Base-by-base conservation (phyloP, 2,113 vertebrate genomes). In the Rhynchomys soricoides region DNA sequence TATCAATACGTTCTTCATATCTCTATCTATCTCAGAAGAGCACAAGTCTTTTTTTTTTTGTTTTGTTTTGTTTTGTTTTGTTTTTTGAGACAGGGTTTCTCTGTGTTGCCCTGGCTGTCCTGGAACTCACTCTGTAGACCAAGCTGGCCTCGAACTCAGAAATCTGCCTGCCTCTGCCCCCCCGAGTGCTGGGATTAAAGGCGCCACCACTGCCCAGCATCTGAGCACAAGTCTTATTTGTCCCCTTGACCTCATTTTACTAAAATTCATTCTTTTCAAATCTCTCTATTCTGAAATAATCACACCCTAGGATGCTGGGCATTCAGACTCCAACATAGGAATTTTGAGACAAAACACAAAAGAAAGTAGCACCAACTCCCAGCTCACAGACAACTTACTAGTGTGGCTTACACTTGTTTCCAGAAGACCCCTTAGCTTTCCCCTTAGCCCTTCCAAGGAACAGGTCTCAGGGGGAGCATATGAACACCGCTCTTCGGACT, bases 321-420 rank as follows among this genome's bases (percentile, higher is more conserved):
- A 19, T 91, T 52, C 21, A 70, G 34, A 52, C 66, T 70, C 48
- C 48, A 26, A n/a, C 43, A n/a, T 1, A 50, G 64, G 55, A 91
- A 93, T 85, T 93, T 43, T 70, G 29, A 85, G 50, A 75, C 24
- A 73, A 81, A 95, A 91, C 31, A 2, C 37, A 92, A 81, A 95
- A 37, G n/a, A 64, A 91, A 83, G 57, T 7, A 74, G 2, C 50
- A 59, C 62, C 55, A 52, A 40, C 45, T 94, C 37, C 37, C 90
- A 45, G 9, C 29, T 26, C 55, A 17, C 48, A 71, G 43, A 81
- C 22, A 10, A 57, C 57, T 71, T 92, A 55, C 82, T 40, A 57
- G 74, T 22, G 8, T 81, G 12, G 29, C n/a, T 66, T 37, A 12
- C 52, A 64, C 52, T 34, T 16, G 24, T 59, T 71, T 89, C 83